Conservation (phyloP, 2,888 invertebrate species). For the Drosophila borealis region DNA sequence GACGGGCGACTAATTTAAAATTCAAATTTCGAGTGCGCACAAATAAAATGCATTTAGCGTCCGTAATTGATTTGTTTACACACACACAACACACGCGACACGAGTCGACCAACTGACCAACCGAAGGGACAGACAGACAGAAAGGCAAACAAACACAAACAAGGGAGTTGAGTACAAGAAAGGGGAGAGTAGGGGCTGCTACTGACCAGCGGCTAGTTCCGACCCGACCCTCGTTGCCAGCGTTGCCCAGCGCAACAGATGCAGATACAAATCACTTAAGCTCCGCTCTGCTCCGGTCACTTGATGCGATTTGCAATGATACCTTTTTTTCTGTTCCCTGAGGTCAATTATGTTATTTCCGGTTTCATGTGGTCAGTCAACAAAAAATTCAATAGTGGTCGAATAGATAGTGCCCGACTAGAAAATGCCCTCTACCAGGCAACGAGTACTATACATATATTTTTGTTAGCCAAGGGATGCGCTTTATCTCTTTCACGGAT, state of each 20-base stretch:
- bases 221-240: constrained; percentile 34
- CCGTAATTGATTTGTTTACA: constrained; percentile 79
- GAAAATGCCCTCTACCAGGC: neutral
- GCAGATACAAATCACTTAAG: constrained; percentile 68
- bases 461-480: neutral
- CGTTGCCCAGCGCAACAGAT: constrained; percentile 73
- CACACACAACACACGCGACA: constrained; percentile 76
- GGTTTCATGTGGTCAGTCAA: constrained; percentile 64
- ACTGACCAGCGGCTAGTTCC: constrained; percentile 52
- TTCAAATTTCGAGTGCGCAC: constrained; percentile 66
- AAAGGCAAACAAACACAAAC: constrained; percentile 22
- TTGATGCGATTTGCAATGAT: constrained; percentile 79
- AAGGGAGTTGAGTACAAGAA: constrained; percentile 22
- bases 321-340: constrained; percentile 64
- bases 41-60: constrained; percentile 68
- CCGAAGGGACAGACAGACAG: constrained; percentile 15
- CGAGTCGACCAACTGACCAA: constrained; percentile 60
- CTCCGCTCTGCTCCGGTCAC: constrained; percentile 56
- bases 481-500: no score
- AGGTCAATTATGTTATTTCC: constrained; percentile 79
- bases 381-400: neutral
- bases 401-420: neutral
- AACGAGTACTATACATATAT: neutral
- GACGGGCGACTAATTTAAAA: constrained; percentile 67
- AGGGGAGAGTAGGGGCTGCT: constrained; percentile 11